A percentile compares a stretch with the other conserved stretches of the same genome.
phyloP scores from a whole-genome alignment of 2,797 vertebrate species.

The Tolypeutes matacus region DNA sequence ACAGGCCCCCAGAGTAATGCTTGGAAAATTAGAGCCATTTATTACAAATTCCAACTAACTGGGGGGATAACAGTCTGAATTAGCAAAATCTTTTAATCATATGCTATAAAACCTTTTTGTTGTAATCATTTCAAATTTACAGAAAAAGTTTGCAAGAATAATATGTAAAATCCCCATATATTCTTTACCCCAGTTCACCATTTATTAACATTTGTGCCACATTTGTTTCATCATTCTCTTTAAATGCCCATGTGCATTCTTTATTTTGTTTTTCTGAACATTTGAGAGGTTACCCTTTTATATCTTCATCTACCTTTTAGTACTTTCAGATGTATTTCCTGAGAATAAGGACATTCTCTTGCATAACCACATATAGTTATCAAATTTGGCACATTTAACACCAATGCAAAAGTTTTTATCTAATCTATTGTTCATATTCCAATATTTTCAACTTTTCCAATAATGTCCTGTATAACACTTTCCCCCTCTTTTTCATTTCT shows the following conservation, averaged over 20 bases:
- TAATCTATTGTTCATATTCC: neutral
- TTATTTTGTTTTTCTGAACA: conserved; percentile 28
- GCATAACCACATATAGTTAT: neutral
- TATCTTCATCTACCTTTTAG: neutral
- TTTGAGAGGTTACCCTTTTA: neutral
- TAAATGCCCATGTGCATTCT: neutral
- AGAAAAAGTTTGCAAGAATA: neutral
- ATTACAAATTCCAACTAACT: conserved; percentile 47
- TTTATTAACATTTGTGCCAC: neutral
- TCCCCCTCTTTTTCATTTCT: too few relatives aligned
- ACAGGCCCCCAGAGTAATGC: neutral
- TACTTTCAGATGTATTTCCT: conserved; percentile 14
- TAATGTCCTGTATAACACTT: neutral
- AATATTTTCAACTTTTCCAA: neutral
- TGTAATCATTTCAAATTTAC: neutral
- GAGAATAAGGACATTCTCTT: conserved; percentile 12
- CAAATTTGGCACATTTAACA: conserved; percentile 20
- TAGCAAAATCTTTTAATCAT: conserved; percentile 5
- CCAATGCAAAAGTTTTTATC: conserved; percentile 34
- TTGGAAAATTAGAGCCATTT: conserved; percentile 51
- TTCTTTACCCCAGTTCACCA: neutral
- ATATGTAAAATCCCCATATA: neutral
- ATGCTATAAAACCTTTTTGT: neutral
- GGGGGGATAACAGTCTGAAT: neutral
- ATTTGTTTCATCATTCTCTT: neutral